Evolutionary conservation across 2,888 invertebrate genomes (phyloP), one percentile per base, ranked within the genome.

Genomic region (Fabriciana adippe): DNA sequence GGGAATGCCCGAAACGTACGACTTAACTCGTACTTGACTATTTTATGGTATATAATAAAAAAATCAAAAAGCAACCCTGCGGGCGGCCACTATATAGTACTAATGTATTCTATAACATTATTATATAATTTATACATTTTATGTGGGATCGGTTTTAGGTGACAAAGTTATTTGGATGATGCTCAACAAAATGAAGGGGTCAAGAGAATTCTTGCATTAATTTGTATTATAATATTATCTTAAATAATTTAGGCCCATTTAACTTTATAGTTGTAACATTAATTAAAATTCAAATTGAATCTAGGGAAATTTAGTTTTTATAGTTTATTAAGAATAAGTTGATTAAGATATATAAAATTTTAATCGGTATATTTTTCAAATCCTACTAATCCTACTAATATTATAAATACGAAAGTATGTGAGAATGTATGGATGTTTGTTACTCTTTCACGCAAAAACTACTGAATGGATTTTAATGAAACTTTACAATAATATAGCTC

Each of bases 61-160:
- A 65, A 56, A 41, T 65, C 50, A 41, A 60, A 51, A 68, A 60
- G 67, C 66, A 48, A 55, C 31, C 66, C 74, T 56, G 55, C 74
- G 61, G 74, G 74, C 47, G 70, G 65, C 67, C 55, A 66, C 31
- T 62, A n/a, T n/a, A n/a, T n/a, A 66, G 70, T 67, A 63, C n/a
- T 56, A 55, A 67, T 21, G 31, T 50, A 60, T 60, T 60, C 60
- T 60, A 60, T 60, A 26, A 60, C 16, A 47, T 66, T 48, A 66
- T 60, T 51, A 61, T 54, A 18, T 66, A 66, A 56, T 65, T 60
- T 35, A 13, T 21, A 61, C 31, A 62, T 47, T 61, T 64, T 70
- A 68, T 66, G 66, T 60, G 51, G 31, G 57, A 53, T 45, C 53
- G 14, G 26, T 60, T 59, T 60, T 13, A 55, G 60, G 54, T 35